These are phyloP conservation scores for Notothenia rossii DNA, from an alignment of 2,113 vertebrate species.

Conservation along the genomic window DNA sequence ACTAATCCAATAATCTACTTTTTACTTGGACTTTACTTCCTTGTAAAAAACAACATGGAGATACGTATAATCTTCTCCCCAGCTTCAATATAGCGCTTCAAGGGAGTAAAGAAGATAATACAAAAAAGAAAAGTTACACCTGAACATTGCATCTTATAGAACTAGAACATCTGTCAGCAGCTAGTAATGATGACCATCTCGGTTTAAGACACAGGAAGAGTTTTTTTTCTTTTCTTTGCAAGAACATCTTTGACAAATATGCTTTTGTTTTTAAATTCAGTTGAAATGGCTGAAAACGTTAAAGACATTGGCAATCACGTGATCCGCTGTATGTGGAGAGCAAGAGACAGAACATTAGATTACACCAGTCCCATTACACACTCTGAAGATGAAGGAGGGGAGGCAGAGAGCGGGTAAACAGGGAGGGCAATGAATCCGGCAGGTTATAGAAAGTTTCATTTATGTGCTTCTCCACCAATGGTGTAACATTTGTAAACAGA, in stretches of 20 bases:
- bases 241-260: constrained; percentile 68
- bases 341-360: constrained; percentile 62
- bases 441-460: constrained; percentile 42
- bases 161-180: constrained; percentile 81
- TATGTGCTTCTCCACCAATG: constrained; percentile 71
- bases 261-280: constrained; percentile 51
- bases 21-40: constrained; percentile 81
- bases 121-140: constrained; percentile 79
- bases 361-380: constrained; percentile 66
- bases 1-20: constrained; percentile 86
- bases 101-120: constrained; percentile 75
- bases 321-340: constrained; percentile 48
- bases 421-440: constrained; percentile 22
- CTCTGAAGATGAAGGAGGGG: constrained; percentile 14
- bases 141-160: constrained; percentile 81
- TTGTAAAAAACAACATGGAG: constrained; percentile 82
- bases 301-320: constrained; percentile 35
- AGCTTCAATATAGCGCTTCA: constrained; percentile 80
- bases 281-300: constrained; percentile 44
- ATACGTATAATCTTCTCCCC: constrained; percentile 74
- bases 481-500: constrained; percentile 79
- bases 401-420: constrained; percentile 18
- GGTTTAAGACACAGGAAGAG: constrained; percentile 82
- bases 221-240: constrained; percentile 61
- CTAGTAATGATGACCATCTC: constrained; percentile 75